Percentiles rank a stretch among this genome's conserved stretches.
Conservation (phyloP, 2,888 invertebrate genomes). For the Nesidiocoris tenuis region DNA sequence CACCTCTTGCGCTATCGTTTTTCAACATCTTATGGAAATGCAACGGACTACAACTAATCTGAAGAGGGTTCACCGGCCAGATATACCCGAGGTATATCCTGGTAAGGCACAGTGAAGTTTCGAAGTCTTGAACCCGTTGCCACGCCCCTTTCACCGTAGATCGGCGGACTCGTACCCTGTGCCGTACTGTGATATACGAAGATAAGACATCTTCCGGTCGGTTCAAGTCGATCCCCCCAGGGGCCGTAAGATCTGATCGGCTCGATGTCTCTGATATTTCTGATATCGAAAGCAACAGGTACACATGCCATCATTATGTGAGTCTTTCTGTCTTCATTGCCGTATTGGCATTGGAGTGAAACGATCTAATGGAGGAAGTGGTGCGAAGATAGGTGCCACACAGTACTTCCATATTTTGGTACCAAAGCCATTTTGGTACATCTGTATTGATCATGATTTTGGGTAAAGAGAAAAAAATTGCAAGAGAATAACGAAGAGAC, state of each 20-base stretch:
- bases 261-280: not conserved
- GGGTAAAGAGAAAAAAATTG: no score
- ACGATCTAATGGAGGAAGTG: no score
- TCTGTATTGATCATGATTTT: no score
- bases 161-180: not conserved
- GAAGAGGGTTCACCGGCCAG: not conserved
- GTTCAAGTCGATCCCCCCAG: not conserved
- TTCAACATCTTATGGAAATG: conserved; percentile 26
- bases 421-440: no score
- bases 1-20: not conserved
- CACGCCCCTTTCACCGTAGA: not conserved
- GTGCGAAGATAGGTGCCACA: no score
- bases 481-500: no score
- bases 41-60: conserved; percentile 1
- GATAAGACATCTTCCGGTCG: not conserved
- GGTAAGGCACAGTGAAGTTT: not conserved
- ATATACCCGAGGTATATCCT: not conserved
- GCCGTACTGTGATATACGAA: not conserved
- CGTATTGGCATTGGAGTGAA: no score
- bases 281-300: not conserved
- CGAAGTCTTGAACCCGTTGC: not conserved
- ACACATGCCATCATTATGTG: not conserved
- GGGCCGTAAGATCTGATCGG: not conserved
- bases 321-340: no score
- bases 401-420: no score